These are phyloP conservation scores for Halotydeus destructor DNA, from an alignment of 1,140 invertebrate species.

Conservation along the genomic window DNA sequence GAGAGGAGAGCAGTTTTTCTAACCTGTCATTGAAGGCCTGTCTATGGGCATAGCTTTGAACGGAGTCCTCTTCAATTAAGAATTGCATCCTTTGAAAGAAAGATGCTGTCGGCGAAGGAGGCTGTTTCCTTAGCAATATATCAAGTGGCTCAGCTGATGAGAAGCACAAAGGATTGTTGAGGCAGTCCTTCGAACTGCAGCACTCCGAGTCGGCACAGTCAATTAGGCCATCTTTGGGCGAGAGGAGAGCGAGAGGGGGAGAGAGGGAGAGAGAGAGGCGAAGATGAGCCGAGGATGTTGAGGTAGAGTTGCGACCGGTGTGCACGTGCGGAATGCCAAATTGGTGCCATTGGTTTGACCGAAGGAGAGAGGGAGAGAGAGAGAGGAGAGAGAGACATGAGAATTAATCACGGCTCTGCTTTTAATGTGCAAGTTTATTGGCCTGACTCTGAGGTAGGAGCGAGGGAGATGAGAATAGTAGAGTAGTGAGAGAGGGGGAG, in stretches of 20 bases:
- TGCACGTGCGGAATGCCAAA: background rate
- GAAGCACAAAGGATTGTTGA: slow-evolving; percentile 35
- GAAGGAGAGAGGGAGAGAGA: too few species aligned
- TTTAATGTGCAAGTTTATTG: too few species aligned
- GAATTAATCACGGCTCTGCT: background rate
- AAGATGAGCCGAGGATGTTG: background rate
- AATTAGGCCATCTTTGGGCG: slow-evolving; percentile 62
- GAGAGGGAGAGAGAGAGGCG: background rate
- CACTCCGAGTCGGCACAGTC: slow-evolving; percentile 94
- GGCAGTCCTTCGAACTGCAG: slow-evolving; percentile 53
- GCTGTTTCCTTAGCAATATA: slow-evolving; percentile 79
- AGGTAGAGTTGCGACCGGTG: background rate
- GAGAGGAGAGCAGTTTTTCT: slow-evolving; percentile 22
- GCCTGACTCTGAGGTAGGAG: too few species aligned
- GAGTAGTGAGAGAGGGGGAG: too few species aligned
- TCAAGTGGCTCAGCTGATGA: slow-evolving; percentile 84
- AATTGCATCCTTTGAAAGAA: slow-evolving; percentile 97
- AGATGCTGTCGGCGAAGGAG: slow-evolving; percentile 79
- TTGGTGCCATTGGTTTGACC: slow-evolving; percentile 1
- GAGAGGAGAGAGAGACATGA: background rate
- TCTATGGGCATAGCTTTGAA: slow-evolving; percentile 89
- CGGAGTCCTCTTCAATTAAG: slow-evolving; percentile 90
- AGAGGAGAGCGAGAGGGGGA: background rate
- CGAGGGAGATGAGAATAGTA: too few species aligned
- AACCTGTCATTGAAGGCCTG: slow-evolving; percentile 96